Evolutionary conservation across 35 echinoderm and acorn worm genomes (phyloP).

Genomic region (Eucidaris tribuloides): DNA sequence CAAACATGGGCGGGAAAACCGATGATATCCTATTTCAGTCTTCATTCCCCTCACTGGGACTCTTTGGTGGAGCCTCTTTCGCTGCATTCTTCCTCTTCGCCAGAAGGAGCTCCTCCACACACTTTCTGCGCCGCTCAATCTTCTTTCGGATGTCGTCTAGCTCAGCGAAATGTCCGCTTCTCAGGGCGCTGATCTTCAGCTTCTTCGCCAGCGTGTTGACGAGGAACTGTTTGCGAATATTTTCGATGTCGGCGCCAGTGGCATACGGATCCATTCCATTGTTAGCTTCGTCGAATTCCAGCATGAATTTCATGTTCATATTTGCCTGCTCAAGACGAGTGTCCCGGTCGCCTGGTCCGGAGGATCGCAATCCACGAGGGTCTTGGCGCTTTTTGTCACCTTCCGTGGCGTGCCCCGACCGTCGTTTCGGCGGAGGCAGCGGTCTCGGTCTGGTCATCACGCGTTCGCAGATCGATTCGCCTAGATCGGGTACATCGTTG

Average conservation of each 20-base stretch:
- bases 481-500: slow-evolving; percentile 11
- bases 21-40: too few species aligned
- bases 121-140: slow-evolving; percentile 69
- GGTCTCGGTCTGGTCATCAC: neutral
- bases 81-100: slow-evolving; percentile 7
- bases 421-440: neutral
- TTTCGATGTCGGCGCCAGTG: slow-evolving; percentile 34
- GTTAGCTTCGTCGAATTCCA: slow-evolving; percentile 10
- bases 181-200: slow-evolving; percentile 67
- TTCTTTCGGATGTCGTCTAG: slow-evolving; percentile 92
- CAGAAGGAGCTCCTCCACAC: slow-evolving; percentile 56
- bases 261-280: neutral
- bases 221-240: slow-evolving; percentile 68
- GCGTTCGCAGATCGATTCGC: neutral
- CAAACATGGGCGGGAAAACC: too few species aligned
- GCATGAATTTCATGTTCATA: slow-evolving; percentile 17
- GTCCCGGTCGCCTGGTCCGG: neutral
- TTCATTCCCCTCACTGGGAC: too few species aligned
- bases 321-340: neutral
- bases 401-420: neutral
- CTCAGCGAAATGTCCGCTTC: slow-evolving; percentile 64
- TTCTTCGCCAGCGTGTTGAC: slow-evolving; percentile 62
- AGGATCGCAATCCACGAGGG: neutral
- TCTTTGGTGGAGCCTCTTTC: too few species aligned
- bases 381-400: neutral